These are phyloP conservation scores for Labia minor DNA, from an alignment of 2,888 invertebrate genomes.

Conservation along the genomic window DNA sequence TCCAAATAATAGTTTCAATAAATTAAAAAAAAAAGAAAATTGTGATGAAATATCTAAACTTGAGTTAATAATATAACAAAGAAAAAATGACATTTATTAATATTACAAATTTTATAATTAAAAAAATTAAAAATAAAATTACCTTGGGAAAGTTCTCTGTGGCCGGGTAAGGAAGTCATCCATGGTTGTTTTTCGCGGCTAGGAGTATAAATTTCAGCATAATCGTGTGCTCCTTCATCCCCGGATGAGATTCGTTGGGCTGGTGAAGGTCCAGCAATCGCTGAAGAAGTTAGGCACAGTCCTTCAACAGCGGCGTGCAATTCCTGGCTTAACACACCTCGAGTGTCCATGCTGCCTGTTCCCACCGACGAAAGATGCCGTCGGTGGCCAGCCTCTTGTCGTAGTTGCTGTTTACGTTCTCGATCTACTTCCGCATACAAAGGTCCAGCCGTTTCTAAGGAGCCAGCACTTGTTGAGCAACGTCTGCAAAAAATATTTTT, in stretches of 20 bases:
- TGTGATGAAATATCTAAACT: no score
- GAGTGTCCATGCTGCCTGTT: slow-evolving; percentile 43
- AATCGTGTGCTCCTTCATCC: slow-evolving; percentile 52
- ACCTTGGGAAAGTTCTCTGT: slow-evolving; percentile 14
- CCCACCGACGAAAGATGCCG: slow-evolving; percentile 43
- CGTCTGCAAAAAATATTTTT: not conserved
- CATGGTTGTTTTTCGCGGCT: slow-evolving; percentile 55
- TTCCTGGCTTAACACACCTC: slow-evolving; percentile 38
- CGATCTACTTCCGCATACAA: slow-evolving; percentile 36
- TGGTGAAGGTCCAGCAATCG: not conserved
- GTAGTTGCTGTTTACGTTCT: slow-evolving; percentile 34
- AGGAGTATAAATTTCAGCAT: slow-evolving; percentile 88
- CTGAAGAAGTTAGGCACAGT: slow-evolving; percentile 28
- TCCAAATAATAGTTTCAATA: no score
- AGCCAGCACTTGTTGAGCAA: slow-evolving; percentile 17
- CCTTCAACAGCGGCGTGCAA: slow-evolving; percentile 49
- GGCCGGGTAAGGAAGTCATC: slow-evolving; percentile 19
- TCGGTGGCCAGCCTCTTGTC: slow-evolving; percentile 40
- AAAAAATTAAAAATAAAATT: no score
- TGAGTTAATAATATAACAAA: no score
- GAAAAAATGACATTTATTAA: no score
- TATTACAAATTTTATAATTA: no score
- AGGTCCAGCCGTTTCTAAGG: slow-evolving; percentile 32
- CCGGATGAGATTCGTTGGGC: not conserved
- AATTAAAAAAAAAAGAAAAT: slow-evolving; percentile 1